A percentile compares a stretch with the other conserved stretches of the same genome.
phyloP scores from a whole-genome alignment of 2,888 invertebrate genomes.

The Dryomyza anilis region DNA sequence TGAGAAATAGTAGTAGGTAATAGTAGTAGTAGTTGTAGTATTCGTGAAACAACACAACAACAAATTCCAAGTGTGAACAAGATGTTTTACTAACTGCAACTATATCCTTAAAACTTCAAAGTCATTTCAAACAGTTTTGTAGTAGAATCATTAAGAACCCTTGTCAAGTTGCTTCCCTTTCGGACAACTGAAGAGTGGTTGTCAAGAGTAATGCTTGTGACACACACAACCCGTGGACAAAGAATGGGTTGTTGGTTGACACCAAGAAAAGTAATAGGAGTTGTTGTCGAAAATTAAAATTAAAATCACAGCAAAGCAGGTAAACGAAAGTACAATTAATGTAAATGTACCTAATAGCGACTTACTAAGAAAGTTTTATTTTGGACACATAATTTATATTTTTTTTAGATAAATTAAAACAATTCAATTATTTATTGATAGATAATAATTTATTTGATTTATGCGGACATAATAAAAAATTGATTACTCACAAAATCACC shows the following conservation, averaged over 20 bases:
- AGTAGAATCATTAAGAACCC: constrained; percentile 56
- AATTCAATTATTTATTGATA: no score
- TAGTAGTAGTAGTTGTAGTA: no score
- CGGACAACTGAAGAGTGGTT: constrained; percentile 20
- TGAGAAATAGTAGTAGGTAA: constrained; percentile 30
- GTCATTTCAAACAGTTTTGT: constrained; percentile 40
- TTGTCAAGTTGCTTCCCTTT: constrained; percentile 49
- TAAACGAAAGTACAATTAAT: constrained; percentile 11
- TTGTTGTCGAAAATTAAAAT: neutral
- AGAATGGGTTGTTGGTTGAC: neutral
- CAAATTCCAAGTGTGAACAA: constrained; percentile 57
- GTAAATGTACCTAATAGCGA: neutral
- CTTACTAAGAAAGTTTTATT: no score
- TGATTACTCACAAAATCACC: no score
- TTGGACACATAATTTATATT: no score
- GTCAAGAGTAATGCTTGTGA: neutral
- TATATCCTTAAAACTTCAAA: constrained; percentile 44
- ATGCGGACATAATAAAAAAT: no score
- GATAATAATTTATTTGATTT: no score
- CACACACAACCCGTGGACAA: no score
- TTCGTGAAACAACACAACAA: constrained; percentile 32
- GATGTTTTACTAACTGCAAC: constrained; percentile 52
- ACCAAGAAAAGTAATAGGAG: neutral
- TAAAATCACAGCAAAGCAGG: constrained; percentile 20
- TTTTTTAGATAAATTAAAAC: no score